Conservation (phyloP, 2,888 invertebrate species). For the Erynnis tages region DNA sequence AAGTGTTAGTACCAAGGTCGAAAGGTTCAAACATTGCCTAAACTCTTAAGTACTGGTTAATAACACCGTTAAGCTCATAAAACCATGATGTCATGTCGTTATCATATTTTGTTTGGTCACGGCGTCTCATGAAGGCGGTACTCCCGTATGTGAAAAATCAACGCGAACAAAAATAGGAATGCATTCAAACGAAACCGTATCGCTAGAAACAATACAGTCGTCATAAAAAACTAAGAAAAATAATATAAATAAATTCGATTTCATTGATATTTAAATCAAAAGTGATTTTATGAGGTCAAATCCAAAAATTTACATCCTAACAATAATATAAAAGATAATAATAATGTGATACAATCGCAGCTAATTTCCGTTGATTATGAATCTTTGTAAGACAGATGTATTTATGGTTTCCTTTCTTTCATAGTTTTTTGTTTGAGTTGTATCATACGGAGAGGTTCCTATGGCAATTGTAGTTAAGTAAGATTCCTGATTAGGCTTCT, state of each 20-base stretch:
- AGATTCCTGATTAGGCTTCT: no score
- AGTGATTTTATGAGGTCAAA: no score
- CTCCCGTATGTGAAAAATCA: background rate
- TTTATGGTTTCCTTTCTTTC: background rate
- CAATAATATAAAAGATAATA: background rate
- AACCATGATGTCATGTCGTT: constrained; percentile 15
- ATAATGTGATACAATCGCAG: constrained; percentile 3
- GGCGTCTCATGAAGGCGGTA: background rate
- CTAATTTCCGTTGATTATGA: constrained; percentile 3
- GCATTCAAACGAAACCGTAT: no score
- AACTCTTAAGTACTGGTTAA: constrained; percentile 17
- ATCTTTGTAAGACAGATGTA: background rate
- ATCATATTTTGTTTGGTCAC: constrained; percentile 4
- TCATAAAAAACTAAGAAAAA: no score
- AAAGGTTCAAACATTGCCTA: constrained; percentile 6
- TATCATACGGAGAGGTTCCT: background rate
- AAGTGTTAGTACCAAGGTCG: background rate
- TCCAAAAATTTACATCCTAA: no score
- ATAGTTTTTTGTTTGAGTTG: background rate
- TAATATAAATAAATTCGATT: no score
- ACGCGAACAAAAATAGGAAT: no score
- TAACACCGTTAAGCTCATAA: constrained; percentile 20
- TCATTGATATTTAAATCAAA: no score
- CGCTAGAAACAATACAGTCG: no score
- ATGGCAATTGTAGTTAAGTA: no score